A percentile compares a stretch with the other conserved stretches of the same genome.
Evolutionary conservation across 1,140 invertebrate species (phyloP).

Genomic region (Drosophila orena): DNA sequence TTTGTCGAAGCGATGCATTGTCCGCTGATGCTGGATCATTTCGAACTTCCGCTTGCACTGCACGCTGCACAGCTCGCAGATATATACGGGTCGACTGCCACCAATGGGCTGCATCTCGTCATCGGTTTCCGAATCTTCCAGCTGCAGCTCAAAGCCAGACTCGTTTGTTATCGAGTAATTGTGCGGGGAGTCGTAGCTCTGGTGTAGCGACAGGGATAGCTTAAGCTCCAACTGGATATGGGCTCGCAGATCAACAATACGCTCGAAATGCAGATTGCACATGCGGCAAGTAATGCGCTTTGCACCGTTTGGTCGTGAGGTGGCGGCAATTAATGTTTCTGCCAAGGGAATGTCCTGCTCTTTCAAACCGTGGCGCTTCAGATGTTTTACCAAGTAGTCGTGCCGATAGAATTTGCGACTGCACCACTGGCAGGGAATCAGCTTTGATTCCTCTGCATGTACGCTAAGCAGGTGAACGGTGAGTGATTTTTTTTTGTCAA

Average conservation of each 20-base stretch:
- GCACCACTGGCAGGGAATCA: conserved; percentile 85
- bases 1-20: conserved; percentile 75
- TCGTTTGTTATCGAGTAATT: conserved; percentile 81
- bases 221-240: conserved; percentile 72
- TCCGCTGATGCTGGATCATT: conserved; percentile 77
- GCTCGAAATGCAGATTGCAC: conserved; percentile 66
- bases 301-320: conserved; percentile 62
- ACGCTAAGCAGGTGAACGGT: conserved; percentile 85
- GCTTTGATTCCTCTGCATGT: conserved; percentile 84
- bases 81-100: conserved; percentile 47
- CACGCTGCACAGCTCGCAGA: conserved; percentile 85
- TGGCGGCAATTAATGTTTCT: conserved; percentile 69
- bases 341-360: conserved; percentile 69
- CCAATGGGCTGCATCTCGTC: conserved; percentile 57
- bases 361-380: conserved; percentile 68
- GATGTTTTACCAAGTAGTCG: conserved; percentile 84
- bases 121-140: conserved; percentile 79
- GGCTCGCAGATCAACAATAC: conserved; percentile 55
- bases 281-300: conserved; percentile 74
- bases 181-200: conserved; percentile 55
- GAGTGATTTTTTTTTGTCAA: conserved; percentile 86
- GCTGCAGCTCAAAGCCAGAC: conserved; percentile 68
- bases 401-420: conserved; percentile 86
- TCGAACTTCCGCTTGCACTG: conserved; percentile 83
- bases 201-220: conserved; percentile 55